These are phyloP conservation scores for Apodemia duryi DNA, from an alignment of 2,888 invertebrate genomes.

Conservation along the genomic window DNA sequence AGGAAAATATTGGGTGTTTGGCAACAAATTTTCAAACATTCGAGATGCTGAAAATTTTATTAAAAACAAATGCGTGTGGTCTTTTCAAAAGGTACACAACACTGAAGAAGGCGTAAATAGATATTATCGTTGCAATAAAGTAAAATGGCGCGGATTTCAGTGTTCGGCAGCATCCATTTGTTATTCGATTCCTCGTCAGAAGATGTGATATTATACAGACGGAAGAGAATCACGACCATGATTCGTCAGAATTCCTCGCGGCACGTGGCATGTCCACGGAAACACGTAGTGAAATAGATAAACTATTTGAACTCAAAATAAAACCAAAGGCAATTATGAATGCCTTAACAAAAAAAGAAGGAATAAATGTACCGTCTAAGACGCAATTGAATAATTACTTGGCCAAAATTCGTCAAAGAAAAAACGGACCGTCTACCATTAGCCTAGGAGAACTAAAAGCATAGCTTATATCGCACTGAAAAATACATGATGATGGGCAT, in stretches of 20 bases:
- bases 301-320: conserved; percentile 4
- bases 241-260: background rate
- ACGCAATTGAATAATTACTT: conserved; percentile 9
- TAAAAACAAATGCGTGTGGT: background rate
- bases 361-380: background rate
- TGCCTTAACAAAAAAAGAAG: conserved; percentile 4
- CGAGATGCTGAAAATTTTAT: background rate
- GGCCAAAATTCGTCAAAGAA: conserved; percentile 5
- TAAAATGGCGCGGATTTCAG: background rate
- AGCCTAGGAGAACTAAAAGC: conserved; percentile 30
- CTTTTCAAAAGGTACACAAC: background rate
- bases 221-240: conserved; percentile 3
- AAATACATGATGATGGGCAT: conserved; percentile 29
- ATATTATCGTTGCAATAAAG: background rate
- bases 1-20: background rate
- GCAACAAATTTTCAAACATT: no score
- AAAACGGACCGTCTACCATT: conserved; percentile 28
- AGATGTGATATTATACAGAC: background rate
- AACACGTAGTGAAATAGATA: background rate
- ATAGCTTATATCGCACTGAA: conserved; percentile 30
- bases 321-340: conserved; percentile 4
- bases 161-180: conserved; percentile 2
- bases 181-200: conserved; percentile 10
- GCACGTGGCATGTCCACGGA: background rate
- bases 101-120: conserved; percentile 1